Conservation (phyloP, 2,797 vertebrate genomes). For the Tapirus indicus region DNA sequence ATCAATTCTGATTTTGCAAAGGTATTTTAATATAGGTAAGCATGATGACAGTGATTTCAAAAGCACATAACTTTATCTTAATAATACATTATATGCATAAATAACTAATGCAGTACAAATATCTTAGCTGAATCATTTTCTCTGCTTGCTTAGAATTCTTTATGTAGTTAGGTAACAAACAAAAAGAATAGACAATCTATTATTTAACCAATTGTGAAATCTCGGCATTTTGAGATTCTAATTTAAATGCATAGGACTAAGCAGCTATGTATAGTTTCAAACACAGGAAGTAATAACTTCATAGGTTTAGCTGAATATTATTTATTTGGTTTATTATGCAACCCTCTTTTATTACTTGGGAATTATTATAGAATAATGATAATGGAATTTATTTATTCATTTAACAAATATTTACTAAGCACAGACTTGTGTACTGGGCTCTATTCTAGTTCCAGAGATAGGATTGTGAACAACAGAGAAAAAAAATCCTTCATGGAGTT, state of each 20-base stretch:
- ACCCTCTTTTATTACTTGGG: neutral
- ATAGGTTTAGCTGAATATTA: neutral
- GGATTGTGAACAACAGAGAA: neutral
- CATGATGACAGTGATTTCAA: neutral
- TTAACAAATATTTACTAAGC: conserved; percentile 28
- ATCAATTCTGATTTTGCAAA: conserved; percentile 3
- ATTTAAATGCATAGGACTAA: conserved; percentile 49
- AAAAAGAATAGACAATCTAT: conserved; percentile 44
- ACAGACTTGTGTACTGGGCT: neutral
- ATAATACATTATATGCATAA: conserved; percentile 16
- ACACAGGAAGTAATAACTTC: neutral
- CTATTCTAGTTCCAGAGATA: neutral
- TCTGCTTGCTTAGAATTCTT: conserved; percentile 31
- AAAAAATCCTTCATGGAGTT: neutral
- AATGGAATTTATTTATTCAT: conserved; percentile 13
- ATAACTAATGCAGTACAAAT: conserved; percentile 55
- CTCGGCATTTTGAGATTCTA: neutral
- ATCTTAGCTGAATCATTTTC: conserved; percentile 55
- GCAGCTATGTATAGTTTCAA: neutral
- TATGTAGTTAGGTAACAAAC: conserved; percentile 53
- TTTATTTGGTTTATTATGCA: neutral
- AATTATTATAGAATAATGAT: neutral
- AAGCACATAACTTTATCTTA: conserved; percentile 4
- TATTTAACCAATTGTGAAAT: conserved; percentile 51
- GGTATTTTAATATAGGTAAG: neutral